phyloP scores from a whole-genome alignment of 2,888 invertebrate species.

The Torymus tubicola region DNA sequence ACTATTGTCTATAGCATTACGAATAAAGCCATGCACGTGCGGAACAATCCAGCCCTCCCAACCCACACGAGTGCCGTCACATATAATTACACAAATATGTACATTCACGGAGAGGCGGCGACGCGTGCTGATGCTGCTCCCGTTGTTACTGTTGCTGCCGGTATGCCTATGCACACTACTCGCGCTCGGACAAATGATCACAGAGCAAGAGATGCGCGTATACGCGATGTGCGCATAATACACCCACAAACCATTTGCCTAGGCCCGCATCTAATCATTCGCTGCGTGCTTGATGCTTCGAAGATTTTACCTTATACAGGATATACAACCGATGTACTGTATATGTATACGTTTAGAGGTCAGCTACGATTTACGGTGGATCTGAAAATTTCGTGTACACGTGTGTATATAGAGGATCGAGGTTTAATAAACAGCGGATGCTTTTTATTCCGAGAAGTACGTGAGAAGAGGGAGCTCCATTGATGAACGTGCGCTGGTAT shows the following conservation, averaged over 20 bases:
- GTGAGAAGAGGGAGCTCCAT: conserved; percentile 1
- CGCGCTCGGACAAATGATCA: no score
- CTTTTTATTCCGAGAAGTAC: conserved; percentile 1
- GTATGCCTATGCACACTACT: no score
- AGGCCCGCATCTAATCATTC: conserved; percentile 34
- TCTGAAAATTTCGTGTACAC: no score
- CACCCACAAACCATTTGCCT: no score
- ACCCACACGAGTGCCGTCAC: neutral
- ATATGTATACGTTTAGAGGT: neutral
- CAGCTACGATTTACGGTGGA: conserved; percentile 15
- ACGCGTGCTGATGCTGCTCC: no score
- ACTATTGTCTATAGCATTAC: no score
- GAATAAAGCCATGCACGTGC: no score
- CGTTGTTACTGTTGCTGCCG: no score
- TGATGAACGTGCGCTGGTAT: conserved; percentile 15
- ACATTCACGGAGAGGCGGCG: neutral
- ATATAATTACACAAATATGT: conserved; percentile 1
- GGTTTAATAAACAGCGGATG: conserved; percentile 44
- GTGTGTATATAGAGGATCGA: neutral
- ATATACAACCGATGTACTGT: neutral
- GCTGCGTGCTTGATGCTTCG: conserved; percentile 20
- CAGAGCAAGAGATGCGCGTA: neutral
- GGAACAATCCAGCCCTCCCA: no score
- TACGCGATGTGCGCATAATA: neutral
- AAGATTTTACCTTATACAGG: conserved; percentile 20